Evolutionary conservation across 2,113 vertebrate species (phyloP), one percentile per base, ranked within the genome.

Genomic region (Gnathonemus echidnorhynchus): DNA sequence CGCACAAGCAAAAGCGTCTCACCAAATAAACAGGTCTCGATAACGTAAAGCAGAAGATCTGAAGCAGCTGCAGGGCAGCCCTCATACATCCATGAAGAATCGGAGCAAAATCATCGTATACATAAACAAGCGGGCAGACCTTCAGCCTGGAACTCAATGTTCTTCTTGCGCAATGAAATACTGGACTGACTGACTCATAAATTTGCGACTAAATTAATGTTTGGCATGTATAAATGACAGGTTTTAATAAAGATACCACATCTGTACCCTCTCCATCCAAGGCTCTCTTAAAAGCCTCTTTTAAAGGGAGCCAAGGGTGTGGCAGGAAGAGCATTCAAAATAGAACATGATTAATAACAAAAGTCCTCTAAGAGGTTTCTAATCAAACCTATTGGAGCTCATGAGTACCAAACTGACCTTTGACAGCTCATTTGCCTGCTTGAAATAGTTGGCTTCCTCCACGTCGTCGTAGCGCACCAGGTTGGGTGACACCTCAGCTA

Each of bases 401-500:
- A 62, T 21, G 46, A n/a, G 11, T 27, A 15, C 13, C 27, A 24
- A 83, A 94, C 95, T 92, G 70, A 99, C 97, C 97, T 97, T 95
- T n/a, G 98, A 95, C 1, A 99, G 96, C 87, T 99, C 98, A 87
- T 94, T 97, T 87, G 98, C 97, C 94, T 99, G 98, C 90, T 92
- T 97, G 94, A 99, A 99, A 94, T 98, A 99, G 95, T 99, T 99
- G 0, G 98, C 98, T 92, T 96, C 97, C 92, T 99, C 98, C 1
- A 99, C 94, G 45, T 99, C 97, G 92, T 99, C 96, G 0, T 99
- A 99, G 24, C 98, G 96, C 66, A 98, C 97, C 93, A 99, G 95
- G 91, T 98, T 98, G 88, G 98, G 98, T 87, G 98, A 97, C 2
- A 99, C 97, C 91, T 99, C 97, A 49, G 97, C 97, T 58, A 99